Evolutionary conservation across 2,113 vertebrate species (phyloP), one percentile per base, ranked within the genome.

Genomic region (Gymnarchus niloticus): DNA sequence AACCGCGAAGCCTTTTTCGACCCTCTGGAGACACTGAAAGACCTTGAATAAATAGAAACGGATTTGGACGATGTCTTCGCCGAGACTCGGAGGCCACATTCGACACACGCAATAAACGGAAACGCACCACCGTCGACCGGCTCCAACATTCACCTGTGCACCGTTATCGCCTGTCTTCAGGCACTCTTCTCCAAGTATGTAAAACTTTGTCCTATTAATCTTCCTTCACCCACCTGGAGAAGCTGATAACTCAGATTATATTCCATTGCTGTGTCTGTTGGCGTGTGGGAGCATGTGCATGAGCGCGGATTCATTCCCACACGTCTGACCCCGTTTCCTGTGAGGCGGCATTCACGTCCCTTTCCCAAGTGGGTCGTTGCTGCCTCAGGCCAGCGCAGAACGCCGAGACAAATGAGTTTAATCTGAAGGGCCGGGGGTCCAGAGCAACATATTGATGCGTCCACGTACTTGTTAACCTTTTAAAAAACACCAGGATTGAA

Each of bases 11-110:
- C n/a, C 65, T 84, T 69, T 84, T 87, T 88, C 85, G 37, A 28
- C 81, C 78, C 77, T 61, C 83, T 84, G 65, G 84, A 57, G 57
- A 65, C 54, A 48, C 37, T 56, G 51, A 44, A 80, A 86, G 48
- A 77, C 54, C 14, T 49, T 84, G 61, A 81, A 65, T 83, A 83
- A 86, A 89, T 85, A 87, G 83, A 59, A 87, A 84, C 46, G 46
- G 81, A 86, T 87, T 88, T 87, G 51, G 82, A 87, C 48, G 85
- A 46, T 28, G 54, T 87, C 85, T 87, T 41, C 46, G 23, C 48
- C 52, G 21, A 52, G 59, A 48, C 54, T 21, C 56, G 44, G 61
- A 86, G 85, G 48, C 76, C 19, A 0, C 21, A 49, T 41, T 52
- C 33, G 37, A 56, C 41, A 51, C 33, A 69, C 12, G 84, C 37